Conservation (phyloP, 1,140 invertebrate species). For the Temnothorax longispinosus region DNA sequence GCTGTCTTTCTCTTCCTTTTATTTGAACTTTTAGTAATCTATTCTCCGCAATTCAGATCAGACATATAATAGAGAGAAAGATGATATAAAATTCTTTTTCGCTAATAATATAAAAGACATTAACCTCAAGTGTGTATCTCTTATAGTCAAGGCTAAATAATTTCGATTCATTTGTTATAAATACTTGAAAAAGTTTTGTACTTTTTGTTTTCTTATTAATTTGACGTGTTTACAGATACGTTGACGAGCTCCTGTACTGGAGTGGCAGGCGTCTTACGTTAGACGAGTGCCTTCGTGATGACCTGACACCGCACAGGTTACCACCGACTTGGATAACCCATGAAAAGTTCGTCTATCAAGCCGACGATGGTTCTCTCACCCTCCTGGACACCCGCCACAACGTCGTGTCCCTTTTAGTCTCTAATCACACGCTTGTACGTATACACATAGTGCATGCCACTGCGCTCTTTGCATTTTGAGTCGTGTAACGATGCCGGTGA, state of each 20-base stretch:
- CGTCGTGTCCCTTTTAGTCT: slow-evolving; percentile 91
- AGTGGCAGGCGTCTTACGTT: slow-evolving; percentile 92
- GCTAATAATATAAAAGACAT: not conserved
- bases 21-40: not conserved
- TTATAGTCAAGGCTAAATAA: not conserved
- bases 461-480: not conserved
- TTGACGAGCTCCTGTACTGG: slow-evolving; percentile 94
- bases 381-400: slow-evolving; percentile 92
- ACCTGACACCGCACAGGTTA: slow-evolving; percentile 90
- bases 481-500: not conserved
- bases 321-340: slow-evolving; percentile 92
- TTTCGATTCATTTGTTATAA: not conserved
- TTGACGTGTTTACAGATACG: slow-evolving; percentile 87
- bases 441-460: slow-evolving; percentile 28
- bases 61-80: not conserved
- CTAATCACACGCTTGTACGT: slow-evolving; percentile 93
- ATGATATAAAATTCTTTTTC: not conserved
- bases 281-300: slow-evolving; percentile 92
- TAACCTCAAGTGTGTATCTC: not conserved
- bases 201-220: not conserved
- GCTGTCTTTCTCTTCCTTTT: too few relatives aligned
- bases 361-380: slow-evolving; percentile 92
- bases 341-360: slow-evolving; percentile 93
- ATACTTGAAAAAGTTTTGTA: not conserved
- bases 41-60: not conserved